phyloP scores from a whole-genome alignment of 1,140 invertebrate species.

The Neomicropteryx cornuta region DNA sequence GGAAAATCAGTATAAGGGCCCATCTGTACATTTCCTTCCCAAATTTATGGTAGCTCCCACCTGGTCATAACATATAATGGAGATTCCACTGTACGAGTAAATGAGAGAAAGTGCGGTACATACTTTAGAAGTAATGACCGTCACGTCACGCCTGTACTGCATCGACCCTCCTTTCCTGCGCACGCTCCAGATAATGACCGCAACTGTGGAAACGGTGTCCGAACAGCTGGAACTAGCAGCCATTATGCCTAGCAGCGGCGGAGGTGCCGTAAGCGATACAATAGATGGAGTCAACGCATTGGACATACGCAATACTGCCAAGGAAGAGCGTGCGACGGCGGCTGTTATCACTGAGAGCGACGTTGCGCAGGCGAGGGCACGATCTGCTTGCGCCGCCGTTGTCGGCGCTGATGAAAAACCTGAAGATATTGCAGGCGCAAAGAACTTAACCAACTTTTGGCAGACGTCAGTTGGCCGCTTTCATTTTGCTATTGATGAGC shows the following conservation, averaged over 20 bases:
- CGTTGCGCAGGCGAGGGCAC: constrained; percentile 53
- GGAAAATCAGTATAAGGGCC: too few relatives aligned
- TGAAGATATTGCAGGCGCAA: constrained; percentile 52
- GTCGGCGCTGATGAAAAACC: constrained; percentile 59
- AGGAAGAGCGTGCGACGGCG: too few relatives aligned
- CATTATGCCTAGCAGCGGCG: constrained; percentile 73
- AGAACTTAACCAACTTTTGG: constrained; percentile 76
- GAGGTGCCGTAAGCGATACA: too few relatives aligned
- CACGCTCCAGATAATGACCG: constrained; percentile 72
- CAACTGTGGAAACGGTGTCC: constrained; percentile 84
- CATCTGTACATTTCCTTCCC: too few relatives aligned
- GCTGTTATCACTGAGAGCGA: constrained; percentile 84
- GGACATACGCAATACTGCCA: too few relatives aligned
- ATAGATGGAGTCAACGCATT: too few relatives aligned
- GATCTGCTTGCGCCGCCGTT: constrained; percentile 54
- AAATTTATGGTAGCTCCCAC: too few relatives aligned
- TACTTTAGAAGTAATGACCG: too few relatives aligned
- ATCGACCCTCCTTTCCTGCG: neutral
- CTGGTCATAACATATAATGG: too few relatives aligned
- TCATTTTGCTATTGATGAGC: constrained; percentile 78
- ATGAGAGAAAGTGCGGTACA: too few relatives aligned
- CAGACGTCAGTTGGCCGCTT: constrained; percentile 87
- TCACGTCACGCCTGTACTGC: too few relatives aligned
- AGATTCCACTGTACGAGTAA: too few relatives aligned
- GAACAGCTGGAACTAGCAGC: constrained; percentile 76